Percentiles rank a stretch among this genome's conserved stretches.
Evolutionary conservation across 2,797 vertebrate genomes (phyloP).

Genomic region (Bovichtus diacanthus): DNA sequence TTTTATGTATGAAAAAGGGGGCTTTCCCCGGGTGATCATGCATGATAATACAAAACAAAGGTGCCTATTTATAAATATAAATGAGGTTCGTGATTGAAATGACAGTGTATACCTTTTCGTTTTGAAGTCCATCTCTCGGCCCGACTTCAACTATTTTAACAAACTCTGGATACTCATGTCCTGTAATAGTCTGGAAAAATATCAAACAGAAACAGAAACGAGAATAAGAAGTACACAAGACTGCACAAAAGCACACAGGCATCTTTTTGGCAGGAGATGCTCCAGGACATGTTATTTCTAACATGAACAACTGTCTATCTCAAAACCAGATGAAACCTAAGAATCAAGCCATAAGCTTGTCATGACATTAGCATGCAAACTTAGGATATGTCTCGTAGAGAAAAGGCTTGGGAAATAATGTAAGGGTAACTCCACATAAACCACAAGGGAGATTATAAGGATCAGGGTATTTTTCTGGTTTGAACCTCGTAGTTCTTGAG

Average conservation of each 20-base stretch:
- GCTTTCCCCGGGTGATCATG: slow-evolving; percentile 34
- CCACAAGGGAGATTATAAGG: slow-evolving; percentile 42
- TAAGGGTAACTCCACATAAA: slow-evolving; percentile 52
- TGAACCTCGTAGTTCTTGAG: slow-evolving; percentile 24
- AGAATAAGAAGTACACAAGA: not conserved
- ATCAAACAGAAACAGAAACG: slow-evolving; percentile 22
- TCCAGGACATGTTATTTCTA: slow-evolving; percentile 47
- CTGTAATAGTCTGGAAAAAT: slow-evolving; percentile 82
- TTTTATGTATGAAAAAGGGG: slow-evolving; percentile 42
- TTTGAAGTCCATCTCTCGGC: slow-evolving; percentile 96
- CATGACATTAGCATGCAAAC: slow-evolving; percentile 47
- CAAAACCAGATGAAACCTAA: slow-evolving; percentile 59
- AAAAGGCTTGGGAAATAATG: slow-evolving; percentile 9
- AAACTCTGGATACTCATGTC: slow-evolving; percentile 87
- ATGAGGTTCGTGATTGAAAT: slow-evolving; percentile 30
- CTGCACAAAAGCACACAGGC: not conserved
- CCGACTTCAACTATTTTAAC: slow-evolving; percentile 98
- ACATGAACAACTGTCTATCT: slow-evolving; percentile 45
- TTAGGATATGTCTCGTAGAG: slow-evolving; percentile 40
- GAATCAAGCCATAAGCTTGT: slow-evolving; percentile 53
- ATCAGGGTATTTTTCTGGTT: slow-evolving; percentile 48
- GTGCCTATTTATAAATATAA: slow-evolving; percentile 35
- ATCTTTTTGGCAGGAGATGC: slow-evolving; percentile 18
- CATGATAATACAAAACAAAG: slow-evolving; percentile 30
- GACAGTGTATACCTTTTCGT: slow-evolving; percentile 91